Evolutionary conservation across 2,797 vertebrate species (phyloP).

Genomic region (Sebastolobus altivelis): DNA sequence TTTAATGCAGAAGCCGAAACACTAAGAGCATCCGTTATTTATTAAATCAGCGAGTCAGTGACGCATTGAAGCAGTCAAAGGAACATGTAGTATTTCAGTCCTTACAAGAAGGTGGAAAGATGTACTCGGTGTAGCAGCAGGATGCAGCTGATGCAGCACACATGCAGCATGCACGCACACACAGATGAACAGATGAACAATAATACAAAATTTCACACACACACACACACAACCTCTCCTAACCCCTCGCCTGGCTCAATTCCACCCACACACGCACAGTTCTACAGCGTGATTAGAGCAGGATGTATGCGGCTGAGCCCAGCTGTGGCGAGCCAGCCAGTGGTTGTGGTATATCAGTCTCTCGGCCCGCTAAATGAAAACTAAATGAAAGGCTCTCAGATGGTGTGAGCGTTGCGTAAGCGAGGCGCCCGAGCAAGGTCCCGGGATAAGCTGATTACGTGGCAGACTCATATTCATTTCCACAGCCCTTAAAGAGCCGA

Average conservation of each 20-base stretch:
- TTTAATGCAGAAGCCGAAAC: background rate
- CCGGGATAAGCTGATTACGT: conserved; percentile 76
- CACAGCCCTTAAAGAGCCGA: conserved; percentile 63
- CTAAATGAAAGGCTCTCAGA: conserved; percentile 75
- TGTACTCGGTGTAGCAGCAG: background rate
- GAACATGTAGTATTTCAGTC: conserved; percentile 1
- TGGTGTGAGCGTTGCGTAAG: conserved; percentile 71
- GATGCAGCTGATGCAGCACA: conserved; percentile 15
- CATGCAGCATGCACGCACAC: background rate
- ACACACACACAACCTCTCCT: conserved; percentile 31
- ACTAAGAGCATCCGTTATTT: background rate
- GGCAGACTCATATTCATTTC: conserved; percentile 73
- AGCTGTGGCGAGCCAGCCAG: conserved; percentile 56
- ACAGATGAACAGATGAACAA: background rate
- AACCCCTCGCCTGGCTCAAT: conserved; percentile 35
- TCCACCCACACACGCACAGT: conserved; percentile 35
- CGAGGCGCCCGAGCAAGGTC: conserved; percentile 54
- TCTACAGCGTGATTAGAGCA: conserved; percentile 55
- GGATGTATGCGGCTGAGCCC: conserved; percentile 59
- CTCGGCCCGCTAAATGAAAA: conserved; percentile 62
- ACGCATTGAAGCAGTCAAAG: background rate
- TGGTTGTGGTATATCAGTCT: conserved; percentile 66
- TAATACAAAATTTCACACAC: background rate
- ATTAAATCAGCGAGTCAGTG: conserved; percentile 7
- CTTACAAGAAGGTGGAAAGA: conserved; percentile 16